phyloP scores from a whole-genome alignment of 2,797 vertebrate genomes.

The Hoplostethus mediterraneus region DNA sequence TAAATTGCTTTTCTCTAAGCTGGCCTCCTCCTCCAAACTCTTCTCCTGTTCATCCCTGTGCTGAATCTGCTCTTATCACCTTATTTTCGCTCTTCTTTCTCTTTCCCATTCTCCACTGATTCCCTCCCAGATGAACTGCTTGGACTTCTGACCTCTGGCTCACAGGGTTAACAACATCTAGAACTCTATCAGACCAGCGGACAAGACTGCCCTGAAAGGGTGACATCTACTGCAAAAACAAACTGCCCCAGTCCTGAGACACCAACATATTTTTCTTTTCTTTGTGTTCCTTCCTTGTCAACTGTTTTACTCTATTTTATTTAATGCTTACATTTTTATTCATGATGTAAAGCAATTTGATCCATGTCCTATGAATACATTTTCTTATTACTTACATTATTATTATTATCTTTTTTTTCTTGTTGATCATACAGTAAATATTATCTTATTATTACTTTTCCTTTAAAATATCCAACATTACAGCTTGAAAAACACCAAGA shows the following conservation, averaged over 20 bases:
- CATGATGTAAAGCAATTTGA: too few species aligned
- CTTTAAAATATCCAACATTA: too few species aligned
- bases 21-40: constrained; percentile 35
- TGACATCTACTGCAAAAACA: neutral
- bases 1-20: constrained; percentile 57
- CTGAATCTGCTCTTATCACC: constrained; percentile 41
- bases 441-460: neutral
- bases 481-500: too few species aligned
- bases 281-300: neutral
- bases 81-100: constrained; percentile 28
- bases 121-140: constrained; percentile 50
- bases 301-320: neutral
- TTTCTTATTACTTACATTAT: too few species aligned
- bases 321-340: too few species aligned
- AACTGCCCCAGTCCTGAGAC: too few species aligned
- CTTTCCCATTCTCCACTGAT: constrained; percentile 41
- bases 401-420: neutral
- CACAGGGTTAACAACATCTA: constrained; percentile 67
- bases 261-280: neutral
- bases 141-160: constrained; percentile 48
- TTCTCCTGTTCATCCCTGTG: constrained; percentile 33
- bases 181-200: constrained; percentile 36
- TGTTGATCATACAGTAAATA: neutral
- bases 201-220: constrained; percentile 20
- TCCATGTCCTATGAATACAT: too few species aligned